Evolutionary conservation across 2,113 vertebrate species (phyloP).

Genomic region (Spermophilus dauricus): DNA sequence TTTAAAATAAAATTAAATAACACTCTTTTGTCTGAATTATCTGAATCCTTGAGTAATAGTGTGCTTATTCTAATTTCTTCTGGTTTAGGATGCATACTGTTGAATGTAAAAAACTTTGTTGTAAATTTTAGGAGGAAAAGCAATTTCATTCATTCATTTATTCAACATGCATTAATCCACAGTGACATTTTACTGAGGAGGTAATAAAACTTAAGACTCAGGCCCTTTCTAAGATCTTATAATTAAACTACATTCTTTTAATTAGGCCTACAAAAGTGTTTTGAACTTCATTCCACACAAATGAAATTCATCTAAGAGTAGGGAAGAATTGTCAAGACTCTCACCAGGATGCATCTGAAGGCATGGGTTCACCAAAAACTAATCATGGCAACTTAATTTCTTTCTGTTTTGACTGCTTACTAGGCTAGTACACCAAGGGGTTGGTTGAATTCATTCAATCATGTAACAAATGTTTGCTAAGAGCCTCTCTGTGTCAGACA

Average conservation of each 20-base stretch:
- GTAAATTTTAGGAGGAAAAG: slow-evolving; percentile 25
- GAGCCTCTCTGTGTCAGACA: neutral
- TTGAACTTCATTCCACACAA: neutral
- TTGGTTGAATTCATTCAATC: neutral
- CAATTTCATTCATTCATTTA: neutral
- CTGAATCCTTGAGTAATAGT: neutral
- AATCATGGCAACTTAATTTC: neutral
- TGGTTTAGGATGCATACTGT: slow-evolving; percentile 2
- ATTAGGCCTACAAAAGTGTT: neutral
- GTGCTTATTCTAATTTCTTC: neutral
- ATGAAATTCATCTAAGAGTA: neutral
- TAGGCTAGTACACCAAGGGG: neutral
- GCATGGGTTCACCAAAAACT: neutral
- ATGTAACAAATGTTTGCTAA: slow-evolving; percentile 21
- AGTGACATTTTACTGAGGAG: neutral
- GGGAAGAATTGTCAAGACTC: neutral
- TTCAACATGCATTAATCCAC: neutral
- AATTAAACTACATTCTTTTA: neutral
- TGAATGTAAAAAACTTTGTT: slow-evolving; percentile 27
- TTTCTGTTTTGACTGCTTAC: neutral
- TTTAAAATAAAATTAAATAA: slow-evolving; percentile 17
- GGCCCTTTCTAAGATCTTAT: neutral
- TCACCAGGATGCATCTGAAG: slow-evolving; percentile 1
- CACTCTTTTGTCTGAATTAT: neutral
- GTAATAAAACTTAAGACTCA: neutral